Percentiles rank a stretch among this genome's conserved stretches.
Conservation (phyloP, 2,888 invertebrate genomes). For the Sepiola atlantica region DNA sequence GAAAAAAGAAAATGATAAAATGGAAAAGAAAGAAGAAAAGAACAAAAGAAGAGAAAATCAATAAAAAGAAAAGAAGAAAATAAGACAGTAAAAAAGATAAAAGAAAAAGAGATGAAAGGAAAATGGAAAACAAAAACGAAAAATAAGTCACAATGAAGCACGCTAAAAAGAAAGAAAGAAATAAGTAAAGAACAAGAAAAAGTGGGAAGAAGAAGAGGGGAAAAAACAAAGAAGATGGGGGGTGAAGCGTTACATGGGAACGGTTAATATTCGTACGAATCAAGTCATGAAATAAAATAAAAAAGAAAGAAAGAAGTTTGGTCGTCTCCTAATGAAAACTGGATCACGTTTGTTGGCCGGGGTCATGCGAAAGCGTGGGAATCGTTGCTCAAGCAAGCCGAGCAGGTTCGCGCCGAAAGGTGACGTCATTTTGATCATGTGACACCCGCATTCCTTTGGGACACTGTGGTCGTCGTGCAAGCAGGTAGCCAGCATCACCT, state of each 20-base stretch:
- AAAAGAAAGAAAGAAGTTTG: neutral
- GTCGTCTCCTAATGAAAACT: neutral
- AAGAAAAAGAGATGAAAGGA: too few relatives aligned
- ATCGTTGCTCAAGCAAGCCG: slow-evolving; percentile 8
- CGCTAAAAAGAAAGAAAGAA: neutral
- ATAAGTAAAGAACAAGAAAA: neutral
- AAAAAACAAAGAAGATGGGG: neutral
- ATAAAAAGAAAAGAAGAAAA: too few relatives aligned
- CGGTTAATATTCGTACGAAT: neutral
- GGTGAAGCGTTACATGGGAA: neutral
- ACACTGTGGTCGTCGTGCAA: neutral
- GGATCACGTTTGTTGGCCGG: neutral
- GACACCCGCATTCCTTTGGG: neutral
- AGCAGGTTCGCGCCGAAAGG: neutral
- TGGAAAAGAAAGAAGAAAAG: neutral
- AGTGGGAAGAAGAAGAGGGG: neutral
- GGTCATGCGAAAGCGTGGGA: slow-evolving; percentile 21
- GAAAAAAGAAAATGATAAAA: too few relatives aligned
- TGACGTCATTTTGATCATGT: neutral
- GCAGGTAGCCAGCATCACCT: neutral
- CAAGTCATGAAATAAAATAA: too few relatives aligned
- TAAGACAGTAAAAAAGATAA: too few relatives aligned
- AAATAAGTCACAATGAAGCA: too few relatives aligned
- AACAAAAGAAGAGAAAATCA: neutral
- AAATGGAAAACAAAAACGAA: too few relatives aligned